A percentile compares a stretch with the other conserved stretches of the same genome.
Conservation (phyloP, 1,140 invertebrate genomes). For the Anagrus nilaparvatae region DNA sequence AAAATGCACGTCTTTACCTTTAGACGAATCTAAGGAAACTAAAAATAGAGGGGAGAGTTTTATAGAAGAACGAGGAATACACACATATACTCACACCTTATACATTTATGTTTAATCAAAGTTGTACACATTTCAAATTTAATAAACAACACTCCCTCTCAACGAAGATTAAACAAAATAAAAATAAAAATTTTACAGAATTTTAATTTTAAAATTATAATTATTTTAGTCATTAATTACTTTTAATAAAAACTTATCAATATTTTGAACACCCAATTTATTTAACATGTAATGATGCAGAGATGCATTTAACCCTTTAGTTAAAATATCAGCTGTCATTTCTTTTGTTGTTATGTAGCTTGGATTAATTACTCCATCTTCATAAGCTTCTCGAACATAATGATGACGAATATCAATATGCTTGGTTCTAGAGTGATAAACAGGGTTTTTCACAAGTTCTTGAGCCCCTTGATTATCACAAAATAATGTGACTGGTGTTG, state of each 20-base stretch:
- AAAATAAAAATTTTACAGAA: too few species aligned
- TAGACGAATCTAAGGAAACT: too few species aligned
- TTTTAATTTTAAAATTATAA: too few species aligned
- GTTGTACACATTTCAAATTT: too few species aligned
- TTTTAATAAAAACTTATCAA: background rate
- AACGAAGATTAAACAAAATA: too few species aligned
- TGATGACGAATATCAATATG: constrained; percentile 1
- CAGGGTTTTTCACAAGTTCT: background rate
- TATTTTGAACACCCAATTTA: too few species aligned
- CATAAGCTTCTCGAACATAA: background rate
- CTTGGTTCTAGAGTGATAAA: background rate
- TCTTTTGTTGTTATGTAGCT: background rate
- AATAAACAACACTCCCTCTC: too few species aligned
- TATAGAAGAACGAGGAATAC: too few species aligned
- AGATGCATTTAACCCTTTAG: background rate
- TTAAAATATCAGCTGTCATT: background rate
- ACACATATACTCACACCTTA: too few species aligned
- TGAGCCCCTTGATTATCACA: background rate
- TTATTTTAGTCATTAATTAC: background rate
- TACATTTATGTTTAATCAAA: too few species aligned
- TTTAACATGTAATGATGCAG: background rate
- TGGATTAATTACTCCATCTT: background rate
- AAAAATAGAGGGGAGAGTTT: too few species aligned
- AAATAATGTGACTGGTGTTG: background rate
- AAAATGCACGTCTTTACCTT: too few species aligned